A percentile compares a stretch with the other conserved stretches of the same genome.
phyloP scores from a whole-genome alignment of 2,797 vertebrate species.

The Enteromius afrohamiltoni region DNA sequence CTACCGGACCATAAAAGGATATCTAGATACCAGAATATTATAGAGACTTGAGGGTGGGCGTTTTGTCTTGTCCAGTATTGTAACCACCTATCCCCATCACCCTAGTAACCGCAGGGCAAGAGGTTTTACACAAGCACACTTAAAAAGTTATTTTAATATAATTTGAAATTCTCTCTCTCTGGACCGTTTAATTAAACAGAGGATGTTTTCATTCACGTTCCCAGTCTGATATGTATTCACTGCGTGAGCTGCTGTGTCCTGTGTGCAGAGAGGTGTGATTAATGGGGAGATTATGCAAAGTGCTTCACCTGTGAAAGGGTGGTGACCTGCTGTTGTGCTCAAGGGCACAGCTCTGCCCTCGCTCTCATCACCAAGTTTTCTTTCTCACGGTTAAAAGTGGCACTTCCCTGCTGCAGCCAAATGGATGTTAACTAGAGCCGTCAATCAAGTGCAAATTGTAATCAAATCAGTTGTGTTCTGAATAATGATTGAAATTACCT shows the following conservation, averaged over 20 bases:
- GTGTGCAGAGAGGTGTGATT: slow-evolving; percentile 28
- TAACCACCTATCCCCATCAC: neutral
- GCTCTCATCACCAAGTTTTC: slow-evolving; percentile 16
- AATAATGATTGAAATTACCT: neutral
- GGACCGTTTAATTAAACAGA: neutral
- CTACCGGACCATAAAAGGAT: neutral
- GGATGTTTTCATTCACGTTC: neutral
- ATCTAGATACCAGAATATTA: neutral
- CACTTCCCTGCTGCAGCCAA: neutral
- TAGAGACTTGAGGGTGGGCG: neutral
- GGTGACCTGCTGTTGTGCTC: slow-evolving; percentile 14
- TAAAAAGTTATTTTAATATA: neutral
- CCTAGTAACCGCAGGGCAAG: neutral
- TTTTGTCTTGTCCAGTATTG: neutral
- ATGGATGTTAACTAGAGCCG: neutral
- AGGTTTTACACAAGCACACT: neutral
- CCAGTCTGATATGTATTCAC: neutral
- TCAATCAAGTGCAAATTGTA: slow-evolving; percentile 7
- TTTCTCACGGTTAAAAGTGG: slow-evolving; percentile 29
- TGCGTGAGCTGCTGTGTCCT: neutral
- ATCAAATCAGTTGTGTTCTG: neutral
- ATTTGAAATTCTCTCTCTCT: neutral
- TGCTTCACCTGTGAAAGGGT: slow-evolving; percentile 43
- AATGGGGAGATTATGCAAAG: slow-evolving; percentile 38
- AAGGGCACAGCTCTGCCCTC: slow-evolving; percentile 25